phyloP scores from a whole-genome alignment of 1,140 invertebrate species.

The Popillia japonica region DNA sequence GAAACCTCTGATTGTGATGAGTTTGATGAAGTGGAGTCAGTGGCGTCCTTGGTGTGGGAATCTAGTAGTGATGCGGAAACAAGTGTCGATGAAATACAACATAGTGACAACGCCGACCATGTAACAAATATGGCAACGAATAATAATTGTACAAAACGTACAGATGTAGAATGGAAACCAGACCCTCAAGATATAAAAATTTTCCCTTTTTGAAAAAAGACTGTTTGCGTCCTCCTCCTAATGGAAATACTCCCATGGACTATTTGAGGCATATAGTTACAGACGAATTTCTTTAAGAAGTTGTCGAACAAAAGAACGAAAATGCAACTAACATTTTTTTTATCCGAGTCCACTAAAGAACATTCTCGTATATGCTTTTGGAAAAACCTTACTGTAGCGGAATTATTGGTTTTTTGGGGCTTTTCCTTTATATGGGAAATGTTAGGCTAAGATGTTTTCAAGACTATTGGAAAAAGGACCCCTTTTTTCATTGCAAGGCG shows the following conservation, averaged over 20 bases:
- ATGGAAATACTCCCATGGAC: neutral
- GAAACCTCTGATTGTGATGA: neutral
- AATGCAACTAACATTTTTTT: neutral
- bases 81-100: neutral
- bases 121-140: neutral
- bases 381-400: neutral
- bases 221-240: neutral
- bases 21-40: neutral
- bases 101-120: neutral
- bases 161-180: neutral
- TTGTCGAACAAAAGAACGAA: neutral
- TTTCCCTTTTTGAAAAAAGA: neutral
- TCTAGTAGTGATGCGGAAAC: neutral
- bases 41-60: neutral
- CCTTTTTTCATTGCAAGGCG: neutral
- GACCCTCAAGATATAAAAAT: neutral
- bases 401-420: neutral
- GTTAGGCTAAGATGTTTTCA: neutral
- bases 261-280: neutral
- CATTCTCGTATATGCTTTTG: neutral
- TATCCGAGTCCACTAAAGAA: neutral
- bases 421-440: neutral
- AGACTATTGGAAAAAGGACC: neutral
- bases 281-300: neutral
- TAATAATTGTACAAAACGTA: neutral